Conservation (phyloP, 2,888 invertebrate species). For the Scaptomyza flava region DNA sequence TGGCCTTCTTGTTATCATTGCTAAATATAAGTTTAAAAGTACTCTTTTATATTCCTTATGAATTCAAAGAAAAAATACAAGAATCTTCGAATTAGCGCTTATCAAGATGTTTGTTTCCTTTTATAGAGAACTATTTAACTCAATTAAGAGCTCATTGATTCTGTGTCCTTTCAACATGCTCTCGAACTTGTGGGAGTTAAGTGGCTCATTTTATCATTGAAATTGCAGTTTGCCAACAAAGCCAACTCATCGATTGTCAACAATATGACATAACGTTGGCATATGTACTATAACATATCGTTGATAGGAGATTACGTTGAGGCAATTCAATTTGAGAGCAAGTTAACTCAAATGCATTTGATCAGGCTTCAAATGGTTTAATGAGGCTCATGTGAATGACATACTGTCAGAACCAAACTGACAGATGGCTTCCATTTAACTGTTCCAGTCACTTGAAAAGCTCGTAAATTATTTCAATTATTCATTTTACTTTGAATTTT, state of each 20-base stretch:
- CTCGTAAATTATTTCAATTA: slow-evolving; percentile 27
- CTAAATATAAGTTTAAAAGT: too few species aligned
- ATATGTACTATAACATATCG: neutral
- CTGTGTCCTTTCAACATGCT: neutral
- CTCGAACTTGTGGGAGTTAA: neutral
- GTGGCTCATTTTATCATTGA: neutral
- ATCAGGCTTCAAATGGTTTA: neutral
- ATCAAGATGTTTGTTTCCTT: neutral
- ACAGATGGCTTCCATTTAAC: slow-evolving; percentile 39
- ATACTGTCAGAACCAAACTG: slow-evolving; percentile 12
- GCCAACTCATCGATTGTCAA: neutral
- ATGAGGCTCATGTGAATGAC: neutral
- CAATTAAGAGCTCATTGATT: neutral
- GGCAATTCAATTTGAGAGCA: neutral
- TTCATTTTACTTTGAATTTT: slow-evolving; percentile 5
- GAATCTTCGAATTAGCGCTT: too few species aligned
- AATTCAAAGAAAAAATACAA: too few species aligned
- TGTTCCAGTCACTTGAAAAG: slow-evolving; percentile 31
- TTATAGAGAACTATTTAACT: neutral
- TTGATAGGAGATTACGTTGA: neutral
- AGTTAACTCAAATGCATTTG: neutral
- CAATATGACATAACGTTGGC: neutral
- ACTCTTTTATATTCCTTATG: too few species aligned
- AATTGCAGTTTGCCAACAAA: neutral
- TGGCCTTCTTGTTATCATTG: too few species aligned